Conservation (phyloP, 2,888 invertebrate species). For the Timandra comae region DNA sequence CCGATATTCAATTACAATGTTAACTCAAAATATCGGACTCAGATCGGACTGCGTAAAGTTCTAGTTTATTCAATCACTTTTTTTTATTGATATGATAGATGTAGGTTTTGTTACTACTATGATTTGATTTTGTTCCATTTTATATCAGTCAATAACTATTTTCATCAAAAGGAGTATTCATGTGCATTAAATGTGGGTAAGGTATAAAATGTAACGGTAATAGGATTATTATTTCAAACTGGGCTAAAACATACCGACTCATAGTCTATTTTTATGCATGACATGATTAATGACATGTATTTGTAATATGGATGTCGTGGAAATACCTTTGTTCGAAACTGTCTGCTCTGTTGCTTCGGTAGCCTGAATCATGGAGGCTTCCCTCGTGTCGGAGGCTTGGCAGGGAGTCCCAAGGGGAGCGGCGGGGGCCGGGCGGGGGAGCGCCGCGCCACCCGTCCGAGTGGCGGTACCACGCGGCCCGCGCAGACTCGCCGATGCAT, state of each 20-base stretch:
- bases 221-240: no score
- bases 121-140: no score
- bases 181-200: no score
- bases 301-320: no score
- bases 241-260: no score
- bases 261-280: no score
- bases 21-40: conserved; percentile 8
- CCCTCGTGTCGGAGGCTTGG: conserved; percentile 90
- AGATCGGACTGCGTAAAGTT: not conserved
- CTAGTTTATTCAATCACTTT: no score
- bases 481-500: conserved; percentile 92
- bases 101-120: no score
- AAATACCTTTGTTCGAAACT: conserved; percentile 87
- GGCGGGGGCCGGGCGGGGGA: conserved; percentile 78
- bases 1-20: conserved; percentile 23
- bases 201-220: no score
- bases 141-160: no score
- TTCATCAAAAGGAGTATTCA: no score
- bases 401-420: conserved; percentile 92
- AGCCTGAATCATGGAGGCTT: conserved; percentile 91
- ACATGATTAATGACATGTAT: conserved; percentile 44
- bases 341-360: conserved; percentile 89
- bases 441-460: conserved; percentile 89
- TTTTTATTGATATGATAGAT: not conserved
- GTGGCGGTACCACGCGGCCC: conserved; percentile 93